Percentiles rank a stretch among this genome's conserved stretches.
Conservation (phyloP, 92 coral and sea anemone genomes). For the Phenganax stokvisi region DNA sequence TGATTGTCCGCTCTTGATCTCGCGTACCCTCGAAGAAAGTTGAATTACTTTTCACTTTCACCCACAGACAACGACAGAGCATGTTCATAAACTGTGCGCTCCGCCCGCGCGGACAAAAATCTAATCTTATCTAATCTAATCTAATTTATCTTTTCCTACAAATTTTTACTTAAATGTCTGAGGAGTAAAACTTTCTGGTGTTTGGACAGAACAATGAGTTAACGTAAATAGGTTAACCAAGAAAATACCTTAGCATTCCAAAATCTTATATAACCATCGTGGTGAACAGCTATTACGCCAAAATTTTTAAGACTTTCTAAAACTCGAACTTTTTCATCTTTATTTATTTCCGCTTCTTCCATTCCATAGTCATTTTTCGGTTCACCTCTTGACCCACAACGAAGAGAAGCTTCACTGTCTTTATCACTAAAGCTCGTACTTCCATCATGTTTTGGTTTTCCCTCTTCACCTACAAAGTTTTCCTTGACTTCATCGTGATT, state of each 20-base stretch:
- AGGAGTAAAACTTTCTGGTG: not conserved
- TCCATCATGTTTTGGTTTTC: slow-evolving; percentile 42
- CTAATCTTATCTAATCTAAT: no score
- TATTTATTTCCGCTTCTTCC: slow-evolving; percentile 29
- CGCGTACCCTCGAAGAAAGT: no score
- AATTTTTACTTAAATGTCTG: no score
- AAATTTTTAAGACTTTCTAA: slow-evolving; percentile 63
- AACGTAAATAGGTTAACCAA: not conserved
- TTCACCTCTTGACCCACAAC: not conserved
- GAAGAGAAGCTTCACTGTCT: not conserved
- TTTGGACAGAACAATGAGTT: not conserved
- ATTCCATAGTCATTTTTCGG: slow-evolving; percentile 25
- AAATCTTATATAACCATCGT: slow-evolving; percentile 87
- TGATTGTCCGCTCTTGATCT: no score
- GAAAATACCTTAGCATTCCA: slow-evolving; percentile 79
- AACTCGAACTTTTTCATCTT: slow-evolving; percentile 21
- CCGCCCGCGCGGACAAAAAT: no score
- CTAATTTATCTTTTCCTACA: no score
- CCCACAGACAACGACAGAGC: no score
- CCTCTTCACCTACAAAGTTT: slow-evolving; percentile 31
- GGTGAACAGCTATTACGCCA: slow-evolving; percentile 73
- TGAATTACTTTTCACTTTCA: no score
- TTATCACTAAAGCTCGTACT: not conserved
- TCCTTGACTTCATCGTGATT: slow-evolving; percentile 1
- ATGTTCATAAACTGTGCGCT: no score